phyloP scores from a whole-genome alignment of 2,797 vertebrate genomes.

The Anabacerthia variegaticeps region DNA sequence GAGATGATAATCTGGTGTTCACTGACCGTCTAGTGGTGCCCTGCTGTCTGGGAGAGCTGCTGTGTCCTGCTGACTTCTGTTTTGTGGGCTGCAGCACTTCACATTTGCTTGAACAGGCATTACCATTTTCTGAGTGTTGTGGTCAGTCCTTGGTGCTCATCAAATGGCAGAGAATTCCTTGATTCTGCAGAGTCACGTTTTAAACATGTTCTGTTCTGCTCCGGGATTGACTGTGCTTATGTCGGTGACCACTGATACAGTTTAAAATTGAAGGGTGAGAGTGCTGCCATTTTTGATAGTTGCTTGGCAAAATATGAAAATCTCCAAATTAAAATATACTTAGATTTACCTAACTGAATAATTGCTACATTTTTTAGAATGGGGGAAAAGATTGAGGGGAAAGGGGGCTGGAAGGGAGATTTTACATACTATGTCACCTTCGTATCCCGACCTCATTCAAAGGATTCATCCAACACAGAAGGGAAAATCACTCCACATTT shows the following conservation, averaged over 20 bases:
- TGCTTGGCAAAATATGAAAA: neutral
- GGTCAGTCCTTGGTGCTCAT: neutral
- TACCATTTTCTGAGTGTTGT: neutral
- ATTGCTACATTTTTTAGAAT: accelerated
- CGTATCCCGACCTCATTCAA: neutral
- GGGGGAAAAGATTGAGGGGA: neutral
- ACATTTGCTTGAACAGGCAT: neutral
- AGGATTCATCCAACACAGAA: neutral
- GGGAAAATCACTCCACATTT: neutral
- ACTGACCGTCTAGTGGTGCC: constrained; percentile 66
- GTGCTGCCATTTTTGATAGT: neutral
- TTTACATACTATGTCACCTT: neutral
- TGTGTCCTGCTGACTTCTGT: constrained; percentile 22
- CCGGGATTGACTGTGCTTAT: accelerated
- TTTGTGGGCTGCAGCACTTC: constrained; percentile 33
- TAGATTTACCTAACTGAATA: neutral
- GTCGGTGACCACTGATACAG: neutral
- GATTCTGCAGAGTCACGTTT: neutral
- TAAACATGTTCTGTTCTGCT: neutral
- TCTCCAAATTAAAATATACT: neutral
- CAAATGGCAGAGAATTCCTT: neutral
- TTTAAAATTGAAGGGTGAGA: neutral
- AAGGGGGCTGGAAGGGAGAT: neutral
- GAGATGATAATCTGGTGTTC: constrained; percentile 63
- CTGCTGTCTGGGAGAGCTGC: constrained; percentile 66